phyloP scores from a whole-genome alignment of 2,888 invertebrate genomes.

The Acrobasis repandana region DNA sequence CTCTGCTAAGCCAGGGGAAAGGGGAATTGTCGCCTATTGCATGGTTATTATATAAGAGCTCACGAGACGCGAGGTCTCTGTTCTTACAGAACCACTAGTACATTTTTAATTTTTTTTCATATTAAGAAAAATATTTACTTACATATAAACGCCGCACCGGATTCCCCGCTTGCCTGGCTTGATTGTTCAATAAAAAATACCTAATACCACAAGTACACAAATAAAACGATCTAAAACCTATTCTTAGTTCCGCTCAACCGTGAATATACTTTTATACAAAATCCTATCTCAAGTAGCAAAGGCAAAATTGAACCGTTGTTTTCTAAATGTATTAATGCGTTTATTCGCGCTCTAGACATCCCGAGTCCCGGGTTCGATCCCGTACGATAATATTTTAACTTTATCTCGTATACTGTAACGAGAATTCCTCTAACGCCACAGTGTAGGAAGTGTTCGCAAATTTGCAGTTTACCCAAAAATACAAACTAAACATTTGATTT shows the following conservation, averaged over 20 bases:
- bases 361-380: constrained; percentile 56
- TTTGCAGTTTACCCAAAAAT: constrained; percentile 55
- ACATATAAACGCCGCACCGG: no score
- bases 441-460: not conserved
- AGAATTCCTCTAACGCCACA: constrained; percentile 20
- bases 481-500: no score
- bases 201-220: not conserved
- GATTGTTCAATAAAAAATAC: no score
- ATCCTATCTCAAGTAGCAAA: constrained; percentile 7
- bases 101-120: no score
- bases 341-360: constrained; percentile 64
- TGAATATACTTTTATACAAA: constrained; percentile 7
- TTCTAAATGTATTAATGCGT: constrained; percentile 75
- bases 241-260: not conserved
- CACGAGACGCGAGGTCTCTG: no score
- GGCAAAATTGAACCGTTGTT: constrained; percentile 72
- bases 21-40: no score
- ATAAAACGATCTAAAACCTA: not conserved
- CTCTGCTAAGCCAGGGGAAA: no score
- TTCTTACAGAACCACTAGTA: no score
- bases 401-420: constrained; percentile 72
- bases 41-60: no score
- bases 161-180: no score
- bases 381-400: constrained; percentile 76
- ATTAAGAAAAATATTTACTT: no score